These are phyloP conservation scores for Troglohyphantes excavatus DNA, from an alignment of 2,888 invertebrate species.

Conservation along the genomic window DNA sequence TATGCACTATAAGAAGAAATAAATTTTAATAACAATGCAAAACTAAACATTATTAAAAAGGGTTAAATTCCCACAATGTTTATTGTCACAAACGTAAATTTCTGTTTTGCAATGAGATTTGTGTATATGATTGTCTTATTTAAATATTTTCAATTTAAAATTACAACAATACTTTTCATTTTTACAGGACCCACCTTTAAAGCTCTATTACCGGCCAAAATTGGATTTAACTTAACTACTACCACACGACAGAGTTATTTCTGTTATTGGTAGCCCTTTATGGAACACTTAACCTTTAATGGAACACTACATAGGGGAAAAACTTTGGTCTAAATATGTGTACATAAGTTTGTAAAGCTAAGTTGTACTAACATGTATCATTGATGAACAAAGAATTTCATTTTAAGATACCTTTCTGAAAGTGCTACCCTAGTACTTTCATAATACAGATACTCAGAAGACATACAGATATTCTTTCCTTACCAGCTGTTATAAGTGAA, in stretches of 20 bases:
- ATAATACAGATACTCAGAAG: neutral
- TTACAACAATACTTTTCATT: neutral
- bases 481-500: slow-evolving; percentile 14
- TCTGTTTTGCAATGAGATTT: too few species aligned
- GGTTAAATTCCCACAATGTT: too few species aligned
- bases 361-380: slow-evolving; percentile 31
- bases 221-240: slow-evolving; percentile 74
- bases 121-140: too few species aligned
- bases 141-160: too few species aligned
- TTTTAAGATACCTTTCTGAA: neutral
- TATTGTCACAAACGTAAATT: too few species aligned
- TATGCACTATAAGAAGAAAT: too few species aligned
- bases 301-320: slow-evolving; percentile 14
- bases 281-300: neutral
- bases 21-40: too few species aligned
- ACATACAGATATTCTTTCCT: slow-evolving; percentile 3
- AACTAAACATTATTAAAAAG: too few species aligned
- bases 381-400: slow-evolving; percentile 21
- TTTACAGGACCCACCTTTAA: slow-evolving; percentile 79
- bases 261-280: too few species aligned
- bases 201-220: slow-evolving; percentile 79
- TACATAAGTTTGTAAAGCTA: slow-evolving; percentile 50
- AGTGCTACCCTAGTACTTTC: neutral
- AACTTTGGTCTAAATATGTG: slow-evolving; percentile 26
- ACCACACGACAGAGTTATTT: neutral